Evolutionary conservation across 2,113 vertebrate species (phyloP), one percentile per base, ranked within the genome.

Genomic region (Rhynchomys soricoides): DNA sequence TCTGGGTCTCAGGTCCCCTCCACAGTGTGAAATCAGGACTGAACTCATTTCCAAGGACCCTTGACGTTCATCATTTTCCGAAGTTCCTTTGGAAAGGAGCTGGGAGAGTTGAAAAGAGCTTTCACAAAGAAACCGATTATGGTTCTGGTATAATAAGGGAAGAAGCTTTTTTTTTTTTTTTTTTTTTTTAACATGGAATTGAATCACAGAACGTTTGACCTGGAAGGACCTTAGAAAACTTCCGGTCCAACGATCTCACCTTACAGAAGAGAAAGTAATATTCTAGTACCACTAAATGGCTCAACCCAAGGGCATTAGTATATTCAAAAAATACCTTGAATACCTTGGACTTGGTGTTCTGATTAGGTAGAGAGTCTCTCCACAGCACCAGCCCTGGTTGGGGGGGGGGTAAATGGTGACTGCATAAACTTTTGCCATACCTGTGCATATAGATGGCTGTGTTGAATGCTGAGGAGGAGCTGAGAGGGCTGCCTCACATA

Each of bases 191-290:
- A 68, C 31, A 70, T 89, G 89, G 94, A 89, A 97, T 78, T 89
- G 93, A 93, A 86, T 71, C 64, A 31, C 26, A 94, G 66, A 82
- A 12, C 21, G 21, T 82, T 95, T 95, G 95, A 97, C 89, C 73
- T 22, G 59, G 91, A 95, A 95, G 93, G 78, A 93, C 77, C 59
- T 88, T 74, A 59, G 86, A 92, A 92, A 95, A 95, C 83, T 95
- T 96, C 55, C 29, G 62, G 86, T 92, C 71, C 40, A 34, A 13
- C 50, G 73, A 95, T 89, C 68, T 90, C 34, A 85, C 71, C 55
- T 87, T 62, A 78, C 2, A 78, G 94, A 95, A 86, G 66, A 91
- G 73, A 94, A 89, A 88, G 43, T 16, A 22, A 43, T 7, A 2
- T 74, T 57, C 40, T 37, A 31, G 55, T 48, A 74, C 68, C 90